Evolutionary conservation across 1,140 invertebrate species (phyloP).

Genomic region (Drosophila bifasciata): DNA sequence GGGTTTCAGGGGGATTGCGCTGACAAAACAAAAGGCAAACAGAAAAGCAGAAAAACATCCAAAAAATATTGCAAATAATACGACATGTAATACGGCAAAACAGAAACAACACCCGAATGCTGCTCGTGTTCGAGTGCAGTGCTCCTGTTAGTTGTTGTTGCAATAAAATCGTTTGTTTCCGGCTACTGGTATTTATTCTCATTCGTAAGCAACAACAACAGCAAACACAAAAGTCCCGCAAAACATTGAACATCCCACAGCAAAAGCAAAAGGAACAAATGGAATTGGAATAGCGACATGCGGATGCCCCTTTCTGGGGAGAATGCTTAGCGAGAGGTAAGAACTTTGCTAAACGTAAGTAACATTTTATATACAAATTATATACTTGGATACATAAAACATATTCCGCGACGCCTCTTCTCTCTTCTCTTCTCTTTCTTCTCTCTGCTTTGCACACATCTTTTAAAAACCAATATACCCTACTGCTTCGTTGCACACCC

Average conservation of each 20-base stretch:
- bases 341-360: no score
- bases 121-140: slow-evolving; percentile 37
- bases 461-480: no score
- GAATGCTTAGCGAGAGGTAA: no score
- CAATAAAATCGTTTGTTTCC: slow-evolving; percentile 82
- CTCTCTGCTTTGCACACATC: no score
- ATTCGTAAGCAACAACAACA: slow-evolving; percentile 44
- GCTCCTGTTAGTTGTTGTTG: slow-evolving; percentile 40
- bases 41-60: no score
- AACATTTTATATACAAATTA: no score
- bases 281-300: no score
- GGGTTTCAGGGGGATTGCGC: slow-evolving; percentile 25
- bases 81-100: slow-evolving; percentile 69
- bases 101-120: slow-evolving; percentile 36
- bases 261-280: slow-evolving; percentile 2
- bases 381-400: no score
- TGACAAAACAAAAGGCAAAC: slow-evolving; percentile 72
- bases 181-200: slow-evolving; percentile 80
- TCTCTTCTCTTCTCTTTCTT: no score
- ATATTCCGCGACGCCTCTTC: no score
- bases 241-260: no score
- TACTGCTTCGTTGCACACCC: neutral
- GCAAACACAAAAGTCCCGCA: slow-evolving; percentile 58
- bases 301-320: no score
- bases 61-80: slow-evolving; percentile 65